Base-by-base conservation (phyloP, 2,888 invertebrate species). In the Agonopterix arenella region DNA sequence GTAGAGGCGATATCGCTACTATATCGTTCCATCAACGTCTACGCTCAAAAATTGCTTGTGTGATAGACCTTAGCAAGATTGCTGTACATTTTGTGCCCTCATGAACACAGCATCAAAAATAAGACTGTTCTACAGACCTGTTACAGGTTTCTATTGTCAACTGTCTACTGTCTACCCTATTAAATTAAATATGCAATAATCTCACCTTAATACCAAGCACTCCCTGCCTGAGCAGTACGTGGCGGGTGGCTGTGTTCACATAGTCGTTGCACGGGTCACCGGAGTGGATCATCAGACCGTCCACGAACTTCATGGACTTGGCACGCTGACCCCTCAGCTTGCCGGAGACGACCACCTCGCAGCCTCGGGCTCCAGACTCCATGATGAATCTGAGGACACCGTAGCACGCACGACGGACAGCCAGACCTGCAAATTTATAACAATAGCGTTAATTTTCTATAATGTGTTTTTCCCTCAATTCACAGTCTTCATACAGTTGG, bases 241-340 rank as follows among this genome's bases (percentile, higher is more conserved):
- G 99, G 67, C 99, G 91, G 46, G 99, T 99, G 54, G 99, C 99
- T 44, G 96, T 96, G 86, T 99, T 98, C 49, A 99, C 98, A 69
- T 99, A 99, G 76, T 99, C 98, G 73, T 98, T 97, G 88, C 96
- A 97, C 37, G 99, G 99, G 86, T 99, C 97, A 79, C 99, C 99
- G 63, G 97, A 97, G 91, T 99, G 99, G 80, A 99, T 99, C 99
- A 99, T 99, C 55, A 99, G 93, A 57, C 99, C 99, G 73, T 99
- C 99, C 41, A 98, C 98, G 80, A 99, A 99, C 89, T 99, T 99
- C 99, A 99, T 99, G 51, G 98, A 97, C 90, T 99, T 99, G 60
- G 99, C 99, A 91, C 99, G 93, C 91, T 99, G 99, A 59, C 99
- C 99, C 75, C 99, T 92, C 61, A 99, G 92, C 90, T 99, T 99